phyloP scores from a whole-genome alignment of 2,113 vertebrate species.

The Neoarius graeffei region DNA sequence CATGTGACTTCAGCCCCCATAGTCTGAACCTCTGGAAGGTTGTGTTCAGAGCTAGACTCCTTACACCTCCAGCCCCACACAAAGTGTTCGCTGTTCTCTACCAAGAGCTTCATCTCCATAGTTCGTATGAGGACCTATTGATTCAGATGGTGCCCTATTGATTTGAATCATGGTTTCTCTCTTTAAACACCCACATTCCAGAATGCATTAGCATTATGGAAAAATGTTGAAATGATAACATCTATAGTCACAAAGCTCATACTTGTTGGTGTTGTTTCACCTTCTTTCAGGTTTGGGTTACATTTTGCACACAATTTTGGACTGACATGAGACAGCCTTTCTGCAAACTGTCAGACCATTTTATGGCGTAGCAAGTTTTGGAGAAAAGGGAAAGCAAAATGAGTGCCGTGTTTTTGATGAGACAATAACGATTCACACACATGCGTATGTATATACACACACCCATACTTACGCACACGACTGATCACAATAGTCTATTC shows the following conservation, averaged over 20 bases:
- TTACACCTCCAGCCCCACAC: constrained; percentile 33
- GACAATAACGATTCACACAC: neutral
- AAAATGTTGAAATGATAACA: constrained; percentile 32
- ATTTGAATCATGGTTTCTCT: constrained; percentile 42
- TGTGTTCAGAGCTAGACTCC: constrained; percentile 42
- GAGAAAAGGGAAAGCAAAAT: constrained; percentile 29
- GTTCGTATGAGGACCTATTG: constrained; percentile 48
- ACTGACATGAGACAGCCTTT: constrained; percentile 50
- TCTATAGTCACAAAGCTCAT: constrained; percentile 33
- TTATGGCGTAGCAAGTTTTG: constrained; percentile 48
- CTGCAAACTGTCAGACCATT: constrained; percentile 58
- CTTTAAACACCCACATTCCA: constrained; percentile 46
- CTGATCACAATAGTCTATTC: constrained; percentile 30
- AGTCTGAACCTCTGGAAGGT: constrained; percentile 38
- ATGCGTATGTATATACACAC: neutral
- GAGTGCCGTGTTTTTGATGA: neutral
- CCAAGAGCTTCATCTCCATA: constrained; percentile 33
- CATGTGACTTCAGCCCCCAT: constrained; percentile 49
- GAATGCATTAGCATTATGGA: constrained; percentile 35
- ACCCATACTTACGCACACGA: neutral
- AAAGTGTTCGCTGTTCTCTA: constrained; percentile 34
- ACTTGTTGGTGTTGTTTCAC: neutral
- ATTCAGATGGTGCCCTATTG: constrained; percentile 48
- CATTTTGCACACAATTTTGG: constrained; percentile 53
- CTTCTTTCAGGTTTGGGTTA: constrained; percentile 47